A percentile compares a stretch with the other conserved stretches of the same genome.
phyloP scores from a whole-genome alignment of 1,140 invertebrate genomes.

The Neotoxoptera formosana region DNA sequence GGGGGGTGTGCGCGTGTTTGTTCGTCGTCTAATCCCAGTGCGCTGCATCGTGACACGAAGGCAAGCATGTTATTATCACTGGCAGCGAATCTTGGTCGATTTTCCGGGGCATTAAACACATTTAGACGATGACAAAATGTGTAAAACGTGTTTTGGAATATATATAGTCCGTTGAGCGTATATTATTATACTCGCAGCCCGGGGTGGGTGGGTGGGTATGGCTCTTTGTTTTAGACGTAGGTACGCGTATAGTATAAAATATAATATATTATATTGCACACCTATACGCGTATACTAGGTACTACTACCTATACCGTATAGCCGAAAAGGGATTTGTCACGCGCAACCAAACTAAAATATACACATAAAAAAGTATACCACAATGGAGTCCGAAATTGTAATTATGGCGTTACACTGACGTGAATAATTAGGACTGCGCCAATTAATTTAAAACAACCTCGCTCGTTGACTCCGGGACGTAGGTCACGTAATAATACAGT shows the following conservation, averaged over 20 bases:
- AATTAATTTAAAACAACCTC: not conserved
- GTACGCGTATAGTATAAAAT: too few species aligned
- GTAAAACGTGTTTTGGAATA: slow-evolving; percentile 33
- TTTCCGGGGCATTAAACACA: slow-evolving; percentile 37
- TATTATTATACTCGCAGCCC: not conserved
- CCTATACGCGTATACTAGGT: not conserved
- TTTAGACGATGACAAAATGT: not conserved
- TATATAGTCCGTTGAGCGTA: not conserved
- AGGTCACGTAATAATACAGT: not conserved
- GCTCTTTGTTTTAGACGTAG: not conserved
- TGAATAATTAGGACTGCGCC: not conserved
- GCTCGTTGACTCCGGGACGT: not conserved
- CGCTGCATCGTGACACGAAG: not conserved
- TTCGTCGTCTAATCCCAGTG: not conserved
- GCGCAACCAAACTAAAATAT: not conserved
- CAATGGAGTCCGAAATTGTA: not conserved
- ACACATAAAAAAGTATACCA: not conserved
- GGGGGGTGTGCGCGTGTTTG: not conserved
- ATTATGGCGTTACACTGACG: not conserved
- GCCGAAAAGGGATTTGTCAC: not conserved
- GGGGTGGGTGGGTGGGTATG: not conserved
- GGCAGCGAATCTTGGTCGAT: slow-evolving; percentile 13
- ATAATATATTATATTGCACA: not conserved
- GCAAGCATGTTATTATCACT: slow-evolving; percentile 31
- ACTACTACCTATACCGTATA: not conserved